These are phyloP conservation scores for Endomychus coccineus DNA, from an alignment of 2,888 invertebrate genomes.

Conservation along the genomic window DNA sequence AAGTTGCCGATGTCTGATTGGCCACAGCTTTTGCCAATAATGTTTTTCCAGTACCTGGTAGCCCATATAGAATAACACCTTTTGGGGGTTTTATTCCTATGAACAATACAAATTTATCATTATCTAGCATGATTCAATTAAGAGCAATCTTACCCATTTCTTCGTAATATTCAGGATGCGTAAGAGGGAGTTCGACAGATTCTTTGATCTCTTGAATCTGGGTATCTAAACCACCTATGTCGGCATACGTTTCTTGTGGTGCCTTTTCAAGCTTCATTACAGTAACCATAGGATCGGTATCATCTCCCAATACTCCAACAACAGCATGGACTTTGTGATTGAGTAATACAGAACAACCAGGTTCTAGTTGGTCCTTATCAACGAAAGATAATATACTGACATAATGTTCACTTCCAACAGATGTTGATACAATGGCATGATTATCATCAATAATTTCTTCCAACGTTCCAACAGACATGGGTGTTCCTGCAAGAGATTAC, in stretches of 20 bases:
- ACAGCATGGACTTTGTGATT: slow-evolving; percentile 99
- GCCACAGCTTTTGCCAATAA: slow-evolving; percentile 97
- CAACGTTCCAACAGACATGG: slow-evolving; percentile 99
- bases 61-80: slow-evolving; percentile 96
- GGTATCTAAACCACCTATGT: slow-evolving; percentile 93
- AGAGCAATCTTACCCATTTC: slow-evolving; percentile 87
- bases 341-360: slow-evolving; percentile 94
- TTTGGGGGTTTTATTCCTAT: slow-evolving; percentile 93
- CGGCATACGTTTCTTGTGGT: slow-evolving; percentile 98
- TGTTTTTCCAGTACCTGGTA: slow-evolving; percentile 98
- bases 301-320: slow-evolving; percentile 90
- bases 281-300: slow-evolving; percentile 99
- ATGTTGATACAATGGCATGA: slow-evolving; percentile 98
- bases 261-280: slow-evolving; percentile 99
- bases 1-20: slow-evolving; percentile 98
- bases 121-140: too few species aligned
- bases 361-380: slow-evolving; percentile 98
- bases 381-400: slow-evolving; percentile 99
- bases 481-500: slow-evolving; percentile 62
- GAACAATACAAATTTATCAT: too few species aligned
- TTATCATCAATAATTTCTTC: slow-evolving; percentile 99
- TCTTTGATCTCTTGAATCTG: slow-evolving; percentile 99
- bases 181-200: slow-evolving; percentile 95
- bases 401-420: slow-evolving; percentile 98
- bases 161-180: slow-evolving; percentile 99